Conservation (phyloP, 2,113 vertebrate species). For the Noctilio leporinus region DNA sequence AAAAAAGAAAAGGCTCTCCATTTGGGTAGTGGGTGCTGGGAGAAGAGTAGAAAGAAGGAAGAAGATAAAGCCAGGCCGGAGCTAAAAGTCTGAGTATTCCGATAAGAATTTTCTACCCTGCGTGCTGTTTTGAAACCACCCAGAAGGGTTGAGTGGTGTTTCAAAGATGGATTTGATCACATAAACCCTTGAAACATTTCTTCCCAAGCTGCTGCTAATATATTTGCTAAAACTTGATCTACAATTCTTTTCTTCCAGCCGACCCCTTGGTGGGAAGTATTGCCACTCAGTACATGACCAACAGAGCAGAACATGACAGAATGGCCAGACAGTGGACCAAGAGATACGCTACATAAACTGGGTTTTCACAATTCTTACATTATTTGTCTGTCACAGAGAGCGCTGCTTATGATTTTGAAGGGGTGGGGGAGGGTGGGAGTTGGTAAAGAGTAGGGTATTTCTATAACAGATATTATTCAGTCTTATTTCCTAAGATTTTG, state of each 20-base stretch:
- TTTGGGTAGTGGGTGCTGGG: neutral
- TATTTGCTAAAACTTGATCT: neutral
- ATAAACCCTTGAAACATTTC: neutral
- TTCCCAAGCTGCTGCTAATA: neutral
- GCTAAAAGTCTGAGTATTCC: neutral
- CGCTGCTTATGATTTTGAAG: constrained; percentile 85
- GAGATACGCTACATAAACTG: constrained; percentile 92
- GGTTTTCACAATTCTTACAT: constrained; percentile 67
- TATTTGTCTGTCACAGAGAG: constrained; percentile 82
- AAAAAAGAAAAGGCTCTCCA: neutral
- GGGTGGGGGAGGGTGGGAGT: constrained; percentile 80
- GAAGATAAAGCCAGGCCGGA: neutral
- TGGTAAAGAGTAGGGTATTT: constrained; percentile 89
- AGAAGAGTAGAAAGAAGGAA: neutral
- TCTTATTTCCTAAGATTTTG: constrained; percentile 92
- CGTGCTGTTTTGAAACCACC: neutral
- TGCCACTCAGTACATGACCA: constrained; percentile 96
- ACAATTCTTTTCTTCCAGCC: constrained; percentile 80
- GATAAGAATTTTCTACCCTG: neutral
- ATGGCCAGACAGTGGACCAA: constrained; percentile 99
- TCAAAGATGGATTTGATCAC: neutral
- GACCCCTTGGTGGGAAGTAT: constrained; percentile 97
- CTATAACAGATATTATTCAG: constrained; percentile 97
- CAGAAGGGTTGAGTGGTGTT: neutral
- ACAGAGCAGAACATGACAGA: constrained; percentile 97